These are phyloP conservation scores for Grallaria varia DNA, from an alignment of 2,113 vertebrate species.

Conservation along the genomic window DNA sequence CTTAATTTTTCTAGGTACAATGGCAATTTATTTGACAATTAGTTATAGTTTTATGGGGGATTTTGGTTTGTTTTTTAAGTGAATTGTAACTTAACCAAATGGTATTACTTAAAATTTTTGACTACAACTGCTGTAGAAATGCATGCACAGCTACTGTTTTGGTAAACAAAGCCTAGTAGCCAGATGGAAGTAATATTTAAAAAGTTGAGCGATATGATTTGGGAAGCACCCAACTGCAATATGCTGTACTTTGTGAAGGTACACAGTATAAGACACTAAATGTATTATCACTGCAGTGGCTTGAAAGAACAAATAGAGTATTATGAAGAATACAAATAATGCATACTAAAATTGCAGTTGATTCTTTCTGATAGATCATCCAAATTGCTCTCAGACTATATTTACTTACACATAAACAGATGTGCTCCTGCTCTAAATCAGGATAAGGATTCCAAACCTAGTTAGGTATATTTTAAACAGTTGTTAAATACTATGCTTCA, in stretches of 20 bases:
- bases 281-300: slow-evolving; percentile 47
- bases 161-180: slow-evolving; percentile 62
- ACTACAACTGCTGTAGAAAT: slow-evolving; percentile 61
- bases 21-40: background rate
- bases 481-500: slow-evolving; percentile 32
- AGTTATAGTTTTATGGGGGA: background rate
- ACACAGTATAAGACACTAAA: slow-evolving; percentile 38
- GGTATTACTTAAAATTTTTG: slow-evolving; percentile 31
- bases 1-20: background rate
- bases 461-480: slow-evolving; percentile 64
- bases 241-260: slow-evolving; percentile 54
- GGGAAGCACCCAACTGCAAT: slow-evolving; percentile 51
- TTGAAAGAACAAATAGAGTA: slow-evolving; percentile 56
- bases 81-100: slow-evolving; percentile 46
- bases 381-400: slow-evolving; percentile 60
- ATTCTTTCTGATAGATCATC: slow-evolving; percentile 58
- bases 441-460: slow-evolving; percentile 38
- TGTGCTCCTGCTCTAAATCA: slow-evolving; percentile 65
- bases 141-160: slow-evolving; percentile 63
- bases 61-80: background rate
- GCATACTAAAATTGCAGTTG: slow-evolving; percentile 63
- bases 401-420: slow-evolving; percentile 52
- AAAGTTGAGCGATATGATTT: slow-evolving; percentile 29
- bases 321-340: slow-evolving; percentile 67
- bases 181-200: slow-evolving; percentile 60